These are phyloP conservation scores for Eremobia ochroleuca DNA, from an alignment of 2,888 invertebrate species.

Conservation along the genomic window DNA sequence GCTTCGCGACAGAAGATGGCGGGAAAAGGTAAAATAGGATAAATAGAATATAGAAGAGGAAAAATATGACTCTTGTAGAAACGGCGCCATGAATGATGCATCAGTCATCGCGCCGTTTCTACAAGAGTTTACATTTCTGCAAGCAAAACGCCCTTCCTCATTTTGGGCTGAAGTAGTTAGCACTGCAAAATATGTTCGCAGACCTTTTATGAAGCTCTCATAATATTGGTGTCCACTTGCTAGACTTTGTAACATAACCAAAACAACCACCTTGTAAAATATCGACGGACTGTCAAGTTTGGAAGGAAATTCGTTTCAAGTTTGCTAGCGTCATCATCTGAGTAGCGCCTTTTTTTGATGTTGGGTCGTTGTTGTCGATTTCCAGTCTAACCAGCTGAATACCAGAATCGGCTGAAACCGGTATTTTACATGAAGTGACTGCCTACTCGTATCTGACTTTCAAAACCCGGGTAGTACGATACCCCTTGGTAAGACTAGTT, in stretches of 20 bases:
- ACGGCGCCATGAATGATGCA: background rate
- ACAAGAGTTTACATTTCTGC: no score
- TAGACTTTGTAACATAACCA: no score
- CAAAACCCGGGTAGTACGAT: background rate
- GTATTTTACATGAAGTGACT: background rate
- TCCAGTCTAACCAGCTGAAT: background rate
- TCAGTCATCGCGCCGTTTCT: no score
- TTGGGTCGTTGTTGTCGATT: background rate
- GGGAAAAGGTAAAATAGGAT: no score
- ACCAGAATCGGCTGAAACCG: no score
- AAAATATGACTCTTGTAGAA: background rate
- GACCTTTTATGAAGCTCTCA: background rate
- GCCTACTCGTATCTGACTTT: background rate
- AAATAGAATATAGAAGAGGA: no score
- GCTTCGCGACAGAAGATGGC: no score
- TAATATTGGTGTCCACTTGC: background rate
- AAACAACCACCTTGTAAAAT: background rate
- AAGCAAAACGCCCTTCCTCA: background rate
- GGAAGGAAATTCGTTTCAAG: slow-evolving; percentile 9
- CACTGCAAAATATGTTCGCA: background rate
- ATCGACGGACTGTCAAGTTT: slow-evolving; percentile 14
- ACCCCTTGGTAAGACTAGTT: background rate
- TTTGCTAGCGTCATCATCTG: slow-evolving; percentile 18
- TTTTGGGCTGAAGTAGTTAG: background rate
- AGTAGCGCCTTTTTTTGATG: background rate